phyloP scores from a whole-genome alignment of 2,888 invertebrate genomes.

The Chloroclysta siterata region DNA sequence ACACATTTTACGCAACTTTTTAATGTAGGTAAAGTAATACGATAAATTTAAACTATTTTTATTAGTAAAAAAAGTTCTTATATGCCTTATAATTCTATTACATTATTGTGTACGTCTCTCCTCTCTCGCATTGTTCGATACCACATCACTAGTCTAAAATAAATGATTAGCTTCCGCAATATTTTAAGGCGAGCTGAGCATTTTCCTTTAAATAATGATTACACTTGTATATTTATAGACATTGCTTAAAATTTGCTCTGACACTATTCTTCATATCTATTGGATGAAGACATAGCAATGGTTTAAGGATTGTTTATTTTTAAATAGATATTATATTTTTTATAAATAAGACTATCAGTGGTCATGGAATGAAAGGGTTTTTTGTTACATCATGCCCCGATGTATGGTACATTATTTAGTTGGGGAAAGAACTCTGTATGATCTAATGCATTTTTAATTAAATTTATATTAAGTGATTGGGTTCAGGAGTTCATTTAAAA shows the following conservation, averaged over 20 bases:
- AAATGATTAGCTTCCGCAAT: constrained; percentile 28
- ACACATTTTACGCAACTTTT: background rate
- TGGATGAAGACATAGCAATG: no score
- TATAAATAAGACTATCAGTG: no score
- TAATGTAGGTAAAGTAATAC: no score
- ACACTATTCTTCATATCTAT: no score
- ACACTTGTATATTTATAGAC: no score
- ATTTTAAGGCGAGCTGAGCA: constrained; percentile 46
- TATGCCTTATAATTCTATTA: constrained; percentile 47
- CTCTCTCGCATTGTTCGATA: constrained; percentile 48
- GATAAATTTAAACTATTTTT: no score
- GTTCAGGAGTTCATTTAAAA: constrained; percentile 4
- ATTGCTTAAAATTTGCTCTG: no score
- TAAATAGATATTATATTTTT: no score
- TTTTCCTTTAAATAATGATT: constrained; percentile 28
- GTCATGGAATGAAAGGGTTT: background rate
- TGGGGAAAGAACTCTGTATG: background rate
- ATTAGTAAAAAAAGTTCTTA: background rate
- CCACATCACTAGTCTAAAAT: constrained; percentile 50
- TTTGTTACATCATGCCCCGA: background rate
- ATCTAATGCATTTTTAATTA: background rate
- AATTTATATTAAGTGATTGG: background rate
- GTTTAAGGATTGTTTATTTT: no score
- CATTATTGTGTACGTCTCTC: constrained; percentile 61
- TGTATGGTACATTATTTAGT: background rate